A percentile compares a stretch with the other conserved stretches of the same genome.
Evolutionary conservation across 2,888 invertebrate genomes (phyloP).

Genomic region (Chrysopilus asiliformis): DNA sequence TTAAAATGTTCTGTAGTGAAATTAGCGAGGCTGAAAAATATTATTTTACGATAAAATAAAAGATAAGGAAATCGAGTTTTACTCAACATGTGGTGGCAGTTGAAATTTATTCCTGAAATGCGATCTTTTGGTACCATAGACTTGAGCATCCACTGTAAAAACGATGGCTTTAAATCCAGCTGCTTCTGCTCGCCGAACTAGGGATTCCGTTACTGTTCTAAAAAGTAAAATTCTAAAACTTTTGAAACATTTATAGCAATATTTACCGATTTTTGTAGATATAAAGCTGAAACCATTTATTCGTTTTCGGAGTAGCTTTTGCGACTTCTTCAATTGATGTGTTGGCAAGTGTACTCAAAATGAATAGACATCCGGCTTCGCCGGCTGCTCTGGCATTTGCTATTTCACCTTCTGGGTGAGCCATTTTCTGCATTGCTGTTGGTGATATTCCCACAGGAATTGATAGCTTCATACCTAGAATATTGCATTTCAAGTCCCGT

Average conservation of each 20-base stretch:
- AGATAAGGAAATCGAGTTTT: not conserved
- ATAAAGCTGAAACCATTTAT: conserved; percentile 87
- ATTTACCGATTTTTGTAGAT: conserved; percentile 67
- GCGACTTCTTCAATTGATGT: conserved; percentile 82
- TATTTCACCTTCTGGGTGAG: conserved; percentile 76
- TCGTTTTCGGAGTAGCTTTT: conserved; percentile 53
- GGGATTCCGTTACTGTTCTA: conserved; percentile 48
- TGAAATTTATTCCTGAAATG: conserved; percentile 75
- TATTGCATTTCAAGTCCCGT: conserved; percentile 45
- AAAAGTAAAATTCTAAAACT: conserved; percentile 19
- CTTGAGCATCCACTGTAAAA: conserved; percentile 77
- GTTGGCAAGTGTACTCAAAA: conserved; percentile 74
- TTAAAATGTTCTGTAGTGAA: conserved; percentile 45
- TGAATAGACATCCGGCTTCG: conserved; percentile 59
- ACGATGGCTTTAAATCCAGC: conserved; percentile 79
- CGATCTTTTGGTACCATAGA: conserved; percentile 68
- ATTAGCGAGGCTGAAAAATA: conserved; percentile 56
- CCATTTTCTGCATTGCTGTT: conserved; percentile 84
- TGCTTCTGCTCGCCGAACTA: conserved; percentile 65
- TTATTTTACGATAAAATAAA: not conserved
- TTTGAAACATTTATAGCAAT: conserved; percentile 3
- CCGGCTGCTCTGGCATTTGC: conserved; percentile 78
- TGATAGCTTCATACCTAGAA: conserved; percentile 50
- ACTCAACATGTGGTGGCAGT: conserved; percentile 64
- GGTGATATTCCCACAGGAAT: conserved; percentile 76